Base-by-base conservation (phyloP, 1,140 invertebrate genomes). In the Brachionus manjavacas region DNA sequence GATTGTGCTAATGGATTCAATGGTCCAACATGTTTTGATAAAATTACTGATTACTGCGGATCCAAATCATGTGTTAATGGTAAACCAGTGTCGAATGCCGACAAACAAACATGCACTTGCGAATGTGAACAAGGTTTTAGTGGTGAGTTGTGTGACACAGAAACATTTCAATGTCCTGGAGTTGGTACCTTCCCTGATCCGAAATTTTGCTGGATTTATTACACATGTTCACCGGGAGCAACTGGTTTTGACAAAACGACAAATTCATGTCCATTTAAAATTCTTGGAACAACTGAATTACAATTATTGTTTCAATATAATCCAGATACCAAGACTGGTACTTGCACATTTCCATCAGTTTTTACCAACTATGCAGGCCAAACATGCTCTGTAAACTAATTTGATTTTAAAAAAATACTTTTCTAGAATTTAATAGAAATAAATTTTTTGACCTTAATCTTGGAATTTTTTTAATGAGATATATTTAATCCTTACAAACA, bases 301-400 rank as follows among this genome's bases (percentile, higher is more conserved):
- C 72, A 76, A 76, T 49, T 76, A 76, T 25, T 76, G 41, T 76
- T 76, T 46, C 41, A 76, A 23, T 76, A 49, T 76, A 23, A 76
- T 25, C 20, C 39, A 25, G 23, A 4, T 12, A 28, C 12, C 2
- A 46, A 46, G 20, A 49, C 2, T 52, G 72, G 72, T 76, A 25
- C 25, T 20, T 76, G 72, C 43, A 76, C 25, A 49, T 76, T 76
- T n/a, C 72, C 72, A 49, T 76, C 72, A 49, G n/a, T 9, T 20
- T 76, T 76, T 76, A 52, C n/a, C n/a, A 23, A 11, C 23, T 1
- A 25, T 76, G 52, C 20, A 1, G n/a, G n/a, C n/a, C n/a, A n/a
- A n/a, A n/a, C n/a, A n/a, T n/a, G n/a, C n/a, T n/a, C n/a, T n/a
- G n/a, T n/a, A n/a, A n/a, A n/a, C n/a, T n/a, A n/a, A n/a, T n/a